Evolutionary conservation across 2,888 invertebrate species (phyloP).

Genomic region (Tricholauxania praeusta): DNA sequence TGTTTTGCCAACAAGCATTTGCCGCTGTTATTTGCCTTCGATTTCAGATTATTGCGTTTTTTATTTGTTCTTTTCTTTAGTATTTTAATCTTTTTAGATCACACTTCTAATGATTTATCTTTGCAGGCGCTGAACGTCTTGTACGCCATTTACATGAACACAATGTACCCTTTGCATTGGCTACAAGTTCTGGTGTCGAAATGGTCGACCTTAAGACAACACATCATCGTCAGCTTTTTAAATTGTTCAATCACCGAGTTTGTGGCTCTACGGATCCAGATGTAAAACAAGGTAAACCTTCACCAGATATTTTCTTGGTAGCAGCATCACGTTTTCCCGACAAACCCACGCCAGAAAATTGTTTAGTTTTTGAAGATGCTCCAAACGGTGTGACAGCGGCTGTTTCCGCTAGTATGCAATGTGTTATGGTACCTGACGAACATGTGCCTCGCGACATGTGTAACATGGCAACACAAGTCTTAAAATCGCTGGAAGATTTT

Average conservation of each 20-base stretch:
- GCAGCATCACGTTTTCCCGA: slow-evolving; percentile 80
- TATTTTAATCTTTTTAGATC: neutral
- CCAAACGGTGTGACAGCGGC: slow-evolving; percentile 89
- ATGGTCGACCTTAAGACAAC: slow-evolving; percentile 80
- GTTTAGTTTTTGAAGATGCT: slow-evolving; percentile 93
- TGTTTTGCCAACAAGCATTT: slow-evolving; percentile 21
- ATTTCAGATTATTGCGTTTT: slow-evolving; percentile 38
- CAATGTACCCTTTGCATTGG: slow-evolving; percentile 86
- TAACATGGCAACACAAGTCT: slow-evolving; percentile 76
- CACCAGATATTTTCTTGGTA: slow-evolving; percentile 88
- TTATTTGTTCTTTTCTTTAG: neutral
- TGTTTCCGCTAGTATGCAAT: slow-evolving; percentile 85
- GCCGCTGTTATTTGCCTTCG: slow-evolving; percentile 46
- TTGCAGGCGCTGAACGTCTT: slow-evolving; percentile 82
- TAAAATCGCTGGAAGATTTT: slow-evolving; percentile 82
- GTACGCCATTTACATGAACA: slow-evolving; percentile 80
- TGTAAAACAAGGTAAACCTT: slow-evolving; percentile 88
- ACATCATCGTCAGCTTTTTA: slow-evolving; percentile 75
- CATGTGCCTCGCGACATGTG: slow-evolving; percentile 69
- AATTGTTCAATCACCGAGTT: slow-evolving; percentile 81
- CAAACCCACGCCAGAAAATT: slow-evolving; percentile 72
- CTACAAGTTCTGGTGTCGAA: slow-evolving; percentile 84
- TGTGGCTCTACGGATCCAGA: slow-evolving; percentile 84
- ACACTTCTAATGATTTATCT: slow-evolving; percentile 1
- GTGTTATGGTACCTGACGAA: slow-evolving; percentile 84